Evolutionary conservation across 2,888 invertebrate genomes (phyloP).

Genomic region (Drosophila melanocephala): DNA sequence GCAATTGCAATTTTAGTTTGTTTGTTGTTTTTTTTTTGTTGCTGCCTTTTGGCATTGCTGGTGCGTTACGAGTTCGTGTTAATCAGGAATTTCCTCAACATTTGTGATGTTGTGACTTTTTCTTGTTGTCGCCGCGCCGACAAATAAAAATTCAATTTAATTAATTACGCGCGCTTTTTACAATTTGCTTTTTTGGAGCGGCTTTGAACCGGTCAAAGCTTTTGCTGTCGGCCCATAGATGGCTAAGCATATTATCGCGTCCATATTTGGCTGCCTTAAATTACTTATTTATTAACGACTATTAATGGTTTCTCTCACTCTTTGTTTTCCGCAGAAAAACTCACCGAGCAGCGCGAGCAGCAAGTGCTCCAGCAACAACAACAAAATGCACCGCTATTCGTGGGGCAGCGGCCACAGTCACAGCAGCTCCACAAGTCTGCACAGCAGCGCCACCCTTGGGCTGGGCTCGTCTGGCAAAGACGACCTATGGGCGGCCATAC

Average conservation of each 20-base stretch:
- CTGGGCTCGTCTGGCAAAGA: constrained; percentile 88
- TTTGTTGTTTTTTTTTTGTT: constrained; percentile 12
- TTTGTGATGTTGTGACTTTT: constrained; percentile 17
- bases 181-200: constrained; percentile 39
- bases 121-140: background rate
- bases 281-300: constrained; percentile 78
- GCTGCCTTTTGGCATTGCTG: constrained; percentile 21
- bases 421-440: constrained; percentile 87
- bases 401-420: constrained; percentile 91
- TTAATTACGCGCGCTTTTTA: constrained; percentile 69
- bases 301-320: constrained; percentile 22
- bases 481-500: constrained; percentile 96
- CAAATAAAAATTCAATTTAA: constrained; percentile 64
- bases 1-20: constrained; percentile 28
- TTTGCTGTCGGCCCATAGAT: constrained; percentile 50
- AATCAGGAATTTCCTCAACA: constrained; percentile 69
- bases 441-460: constrained; percentile 84
- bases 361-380: constrained; percentile 60
- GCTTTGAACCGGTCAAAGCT: constrained; percentile 2
- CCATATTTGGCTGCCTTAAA: constrained; percentile 68
- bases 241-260: constrained; percentile 68
- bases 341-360: constrained; percentile 44
- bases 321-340: constrained; percentile 73
- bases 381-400: constrained; percentile 88
- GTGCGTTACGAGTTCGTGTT: constrained; percentile 49